phyloP scores from a whole-genome alignment of 2,888 invertebrate genomes.

The Norana najaformis region DNA sequence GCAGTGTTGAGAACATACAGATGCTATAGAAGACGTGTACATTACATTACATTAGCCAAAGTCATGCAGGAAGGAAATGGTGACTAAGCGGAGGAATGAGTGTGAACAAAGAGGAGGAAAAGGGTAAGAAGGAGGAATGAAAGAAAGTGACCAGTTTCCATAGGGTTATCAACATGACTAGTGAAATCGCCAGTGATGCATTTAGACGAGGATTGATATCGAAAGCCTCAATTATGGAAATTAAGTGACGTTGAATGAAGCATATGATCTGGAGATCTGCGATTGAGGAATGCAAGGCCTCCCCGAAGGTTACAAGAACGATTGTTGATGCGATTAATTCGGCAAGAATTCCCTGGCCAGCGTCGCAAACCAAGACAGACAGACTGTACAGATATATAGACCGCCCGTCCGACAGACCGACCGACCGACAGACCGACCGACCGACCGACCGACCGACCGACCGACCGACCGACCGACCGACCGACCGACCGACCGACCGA shows the following conservation, averaged over 20 bases:
- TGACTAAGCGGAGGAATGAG: neutral
- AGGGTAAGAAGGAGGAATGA: neutral
- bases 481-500: too few relatives aligned
- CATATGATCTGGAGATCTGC: neutral
- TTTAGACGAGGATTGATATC: neutral
- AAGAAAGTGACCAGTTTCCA: neutral
- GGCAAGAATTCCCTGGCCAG: neutral
- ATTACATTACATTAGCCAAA: neutral
- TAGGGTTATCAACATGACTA: neutral
- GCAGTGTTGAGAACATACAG: too few relatives aligned
- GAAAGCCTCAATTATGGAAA: neutral
- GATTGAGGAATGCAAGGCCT: neutral
- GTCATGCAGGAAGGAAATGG: neutral
- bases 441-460: neutral
- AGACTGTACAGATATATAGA: neutral
- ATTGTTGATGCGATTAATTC: neutral
- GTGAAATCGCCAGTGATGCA: neutral
- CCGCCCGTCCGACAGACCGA: neutral
- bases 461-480: neutral
- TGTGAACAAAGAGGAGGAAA: neutral
- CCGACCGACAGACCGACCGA: too few relatives aligned
- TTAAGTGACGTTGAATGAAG: neutral
- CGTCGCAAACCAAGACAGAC: neutral
- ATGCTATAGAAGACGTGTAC: too few relatives aligned
- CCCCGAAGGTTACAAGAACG: neutral